Conservation (phyloP, 2,888 invertebrate species). For the Cephus pygmeus region DNA sequence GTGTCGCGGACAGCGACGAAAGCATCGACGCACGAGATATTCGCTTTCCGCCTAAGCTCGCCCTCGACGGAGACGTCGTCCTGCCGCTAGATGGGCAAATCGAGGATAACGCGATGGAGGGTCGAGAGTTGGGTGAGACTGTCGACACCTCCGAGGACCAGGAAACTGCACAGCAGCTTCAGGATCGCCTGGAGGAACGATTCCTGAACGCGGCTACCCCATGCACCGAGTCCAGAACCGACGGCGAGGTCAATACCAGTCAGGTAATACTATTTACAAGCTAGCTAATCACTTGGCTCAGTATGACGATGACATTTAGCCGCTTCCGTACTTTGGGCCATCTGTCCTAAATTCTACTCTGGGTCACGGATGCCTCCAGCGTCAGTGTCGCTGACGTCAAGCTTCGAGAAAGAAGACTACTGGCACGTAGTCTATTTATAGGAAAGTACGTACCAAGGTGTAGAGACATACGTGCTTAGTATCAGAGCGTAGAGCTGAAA, state of each 20-base stretch:
- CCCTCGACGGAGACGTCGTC: constrained; percentile 63
- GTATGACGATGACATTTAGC: too few species aligned
- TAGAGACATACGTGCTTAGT: too few species aligned
- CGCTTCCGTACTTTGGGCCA: too few species aligned
- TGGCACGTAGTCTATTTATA: too few species aligned
- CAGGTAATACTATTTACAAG: constrained; percentile 60
- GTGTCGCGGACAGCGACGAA: constrained; percentile 63
- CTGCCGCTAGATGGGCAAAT: constrained; percentile 63
- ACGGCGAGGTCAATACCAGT: constrained; percentile 71
- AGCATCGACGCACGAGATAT: constrained; percentile 57
- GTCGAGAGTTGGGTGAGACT: constrained; percentile 54
- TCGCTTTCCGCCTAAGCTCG: constrained; percentile 49
- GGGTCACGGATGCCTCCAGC: too few species aligned
- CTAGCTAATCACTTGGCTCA: background rate
- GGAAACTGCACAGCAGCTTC: constrained; percentile 69
- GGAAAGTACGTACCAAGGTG: too few species aligned
- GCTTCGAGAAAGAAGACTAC: too few species aligned
- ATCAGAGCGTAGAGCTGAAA: too few species aligned
- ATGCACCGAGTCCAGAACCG: constrained; percentile 72
- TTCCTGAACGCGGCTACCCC: constrained; percentile 72
- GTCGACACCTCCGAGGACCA: constrained; percentile 66
- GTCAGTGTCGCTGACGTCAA: too few species aligned
- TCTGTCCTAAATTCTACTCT: too few species aligned
- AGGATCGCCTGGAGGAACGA: constrained; percentile 74
- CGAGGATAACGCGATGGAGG: constrained; percentile 64